phyloP scores from a whole-genome alignment of 2,113 vertebrate genomes.

The Nestor notabilis region DNA sequence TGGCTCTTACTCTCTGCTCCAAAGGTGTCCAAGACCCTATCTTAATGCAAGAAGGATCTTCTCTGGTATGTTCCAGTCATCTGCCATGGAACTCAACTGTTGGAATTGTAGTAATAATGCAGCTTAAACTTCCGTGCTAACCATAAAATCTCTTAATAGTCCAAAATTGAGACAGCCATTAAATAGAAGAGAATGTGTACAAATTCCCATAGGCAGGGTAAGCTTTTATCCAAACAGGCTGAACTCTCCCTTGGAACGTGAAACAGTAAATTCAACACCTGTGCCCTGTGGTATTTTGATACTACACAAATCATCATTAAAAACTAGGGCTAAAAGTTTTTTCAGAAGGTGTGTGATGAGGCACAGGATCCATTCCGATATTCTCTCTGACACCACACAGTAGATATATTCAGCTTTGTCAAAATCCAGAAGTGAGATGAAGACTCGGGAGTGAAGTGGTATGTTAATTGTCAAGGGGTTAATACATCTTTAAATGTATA shows the following conservation, averaged over 20 bases:
- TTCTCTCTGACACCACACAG: neutral
- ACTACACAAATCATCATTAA: neutral
- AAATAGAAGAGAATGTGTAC: neutral
- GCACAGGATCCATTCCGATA: neutral
- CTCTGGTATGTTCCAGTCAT: neutral
- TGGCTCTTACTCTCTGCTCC: neutral
- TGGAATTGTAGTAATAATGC: neutral
- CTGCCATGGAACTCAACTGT: neutral
- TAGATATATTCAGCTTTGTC: neutral
- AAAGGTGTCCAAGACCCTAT: neutral
- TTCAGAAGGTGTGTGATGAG: neutral
- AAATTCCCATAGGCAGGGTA: neutral
- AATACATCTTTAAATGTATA: neutral
- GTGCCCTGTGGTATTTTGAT: neutral
- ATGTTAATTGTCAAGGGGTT: neutral
- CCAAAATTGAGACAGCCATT: neutral
- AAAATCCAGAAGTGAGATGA: neutral
- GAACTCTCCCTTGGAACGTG: neutral
- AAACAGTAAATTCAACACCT: neutral
- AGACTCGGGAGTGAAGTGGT: neutral
- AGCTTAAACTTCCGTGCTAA: neutral
- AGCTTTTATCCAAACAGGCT: neutral
- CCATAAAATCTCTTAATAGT: neutral
- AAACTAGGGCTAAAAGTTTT: neutral
- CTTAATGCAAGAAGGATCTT: neutral